Evolutionary conservation across 2,888 invertebrate species (phyloP).

Genomic region (Pollenia griseotomentosa): DNA sequence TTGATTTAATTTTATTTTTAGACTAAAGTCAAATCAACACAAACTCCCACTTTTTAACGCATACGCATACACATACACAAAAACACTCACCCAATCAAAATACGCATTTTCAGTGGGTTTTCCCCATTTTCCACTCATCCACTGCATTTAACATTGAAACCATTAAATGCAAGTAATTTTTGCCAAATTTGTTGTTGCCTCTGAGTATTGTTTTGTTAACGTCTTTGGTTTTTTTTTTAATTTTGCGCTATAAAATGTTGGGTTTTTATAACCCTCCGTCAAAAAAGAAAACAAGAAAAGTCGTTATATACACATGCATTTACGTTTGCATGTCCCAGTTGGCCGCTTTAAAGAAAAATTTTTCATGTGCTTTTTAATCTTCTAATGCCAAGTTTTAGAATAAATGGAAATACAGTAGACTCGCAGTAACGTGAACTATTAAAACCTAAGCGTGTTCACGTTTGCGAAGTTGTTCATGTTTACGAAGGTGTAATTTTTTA

Average conservation of each 20-base stretch:
- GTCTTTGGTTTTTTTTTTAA: conserved; percentile 12
- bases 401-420: no score
- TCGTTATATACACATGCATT: conserved; percentile 11
- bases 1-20: conserved; percentile 57
- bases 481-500: no score
- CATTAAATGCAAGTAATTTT: conserved; percentile 70
- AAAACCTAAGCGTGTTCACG: no score
- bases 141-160: conserved; percentile 67
- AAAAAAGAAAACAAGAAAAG: conserved; percentile 10
- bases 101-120: conserved; percentile 50
- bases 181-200: conserved; percentile 31
- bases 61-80: neutral
- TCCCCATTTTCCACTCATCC: conserved; percentile 34
- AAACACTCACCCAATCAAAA: conserved; percentile 3
- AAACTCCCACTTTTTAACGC: neutral
- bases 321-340: neutral
- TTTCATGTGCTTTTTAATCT: no score
- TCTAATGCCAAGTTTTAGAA: no score
- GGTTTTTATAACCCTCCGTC: conserved; percentile 50
- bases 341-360: no score
- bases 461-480: no score
- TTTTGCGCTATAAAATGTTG: conserved; percentile 46
- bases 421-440: no score
- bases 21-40: conserved; percentile 9
- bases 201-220: neutral